Evolutionary conservation across 2,888 invertebrate species (phyloP), one percentile per base, ranked within the genome.

Genomic region (Drosophila neonasuta): DNA sequence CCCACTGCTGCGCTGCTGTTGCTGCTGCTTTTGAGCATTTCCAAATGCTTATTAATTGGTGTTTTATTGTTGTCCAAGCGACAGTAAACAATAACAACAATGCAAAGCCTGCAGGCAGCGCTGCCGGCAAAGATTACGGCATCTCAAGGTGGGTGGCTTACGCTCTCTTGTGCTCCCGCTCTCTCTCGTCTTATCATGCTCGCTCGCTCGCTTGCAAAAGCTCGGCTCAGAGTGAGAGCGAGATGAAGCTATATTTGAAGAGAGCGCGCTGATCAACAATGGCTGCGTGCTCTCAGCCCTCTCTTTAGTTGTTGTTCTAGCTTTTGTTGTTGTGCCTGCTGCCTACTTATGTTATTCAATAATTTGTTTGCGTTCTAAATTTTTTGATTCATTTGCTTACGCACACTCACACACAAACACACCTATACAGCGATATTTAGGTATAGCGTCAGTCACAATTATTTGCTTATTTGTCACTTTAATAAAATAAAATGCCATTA

Each of bases 401-500:
- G 66, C 77, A 62, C 48, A 59, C 65, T 46, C 32, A 48, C 66
- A 30, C 58, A 55, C 51, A 41, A 49, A 46, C 32, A 30, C 46
- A 44, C 49, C 51, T 42, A 24, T 9, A 54, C n/a, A 51, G 17
- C n/a, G 15, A 30, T 24, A 42, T 41, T 24, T 41, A 52, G 17
- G 11, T 30, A 32, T 32, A 63, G 39, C 32, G 32, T 63, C 41
- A 63, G 42, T 55, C 62, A 56, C 50, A 69, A 56, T 63, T 67
- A 62, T 74, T 75, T 67, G 60, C 68, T 69, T 64, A 69, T 85
- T 82, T 80, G 82, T 71, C 82, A 74, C 59, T 59, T 78, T 76
- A 78, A 80, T 82, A 80, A 80, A 80, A 74, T 80, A 69, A 80
- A 78, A 85, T 68, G 70, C 64, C 79, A 68, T 76, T 82, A 80